A percentile compares a stretch with the other conserved stretches of the same genome.
These are phyloP conservation scores for Rotaria socialis DNA, from an alignment of 2,888 invertebrate genomes.

Conservation along the genomic window DNA sequence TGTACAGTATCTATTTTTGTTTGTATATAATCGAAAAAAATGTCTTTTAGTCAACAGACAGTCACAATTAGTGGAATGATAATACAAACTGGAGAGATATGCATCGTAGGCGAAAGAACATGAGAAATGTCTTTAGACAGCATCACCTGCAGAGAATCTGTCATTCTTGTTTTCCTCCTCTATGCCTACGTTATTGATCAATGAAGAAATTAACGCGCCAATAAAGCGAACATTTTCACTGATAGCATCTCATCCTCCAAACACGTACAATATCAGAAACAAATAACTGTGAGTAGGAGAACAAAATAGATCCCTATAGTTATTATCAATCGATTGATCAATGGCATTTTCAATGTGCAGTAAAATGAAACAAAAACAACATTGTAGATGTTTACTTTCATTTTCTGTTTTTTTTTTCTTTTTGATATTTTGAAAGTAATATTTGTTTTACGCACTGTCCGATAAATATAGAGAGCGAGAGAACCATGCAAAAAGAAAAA, in stretches of 20 bases:
- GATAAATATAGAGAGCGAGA: background rate
- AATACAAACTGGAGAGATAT: background rate
- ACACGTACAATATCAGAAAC: background rate
- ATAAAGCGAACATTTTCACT: background rate
- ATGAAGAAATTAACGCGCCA: background rate
- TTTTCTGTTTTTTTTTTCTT: too few species aligned
- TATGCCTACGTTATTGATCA: background rate
- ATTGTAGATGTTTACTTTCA: background rate
- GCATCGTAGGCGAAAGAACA: background rate
- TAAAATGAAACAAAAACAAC: background rate
- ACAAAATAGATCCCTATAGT: background rate
- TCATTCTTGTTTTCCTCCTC: background rate
- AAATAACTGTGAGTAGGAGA: background rate
- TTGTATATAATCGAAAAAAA: background rate
- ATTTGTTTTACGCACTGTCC: background rate
- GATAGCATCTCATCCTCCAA: background rate
- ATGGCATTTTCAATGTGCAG: background rate
- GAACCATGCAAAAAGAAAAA: background rate
- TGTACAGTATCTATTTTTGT: background rate
- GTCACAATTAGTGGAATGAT: conserved; percentile 24
- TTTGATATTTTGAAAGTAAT: too few species aligned
- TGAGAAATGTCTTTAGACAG: conserved; percentile 14
- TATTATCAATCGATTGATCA: background rate
- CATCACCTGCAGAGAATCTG: conserved; percentile 19
- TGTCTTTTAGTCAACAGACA: conserved; percentile 3